phyloP scores from a whole-genome alignment of 2,797 vertebrate genomes.

The Chloroceryle inda region DNA sequence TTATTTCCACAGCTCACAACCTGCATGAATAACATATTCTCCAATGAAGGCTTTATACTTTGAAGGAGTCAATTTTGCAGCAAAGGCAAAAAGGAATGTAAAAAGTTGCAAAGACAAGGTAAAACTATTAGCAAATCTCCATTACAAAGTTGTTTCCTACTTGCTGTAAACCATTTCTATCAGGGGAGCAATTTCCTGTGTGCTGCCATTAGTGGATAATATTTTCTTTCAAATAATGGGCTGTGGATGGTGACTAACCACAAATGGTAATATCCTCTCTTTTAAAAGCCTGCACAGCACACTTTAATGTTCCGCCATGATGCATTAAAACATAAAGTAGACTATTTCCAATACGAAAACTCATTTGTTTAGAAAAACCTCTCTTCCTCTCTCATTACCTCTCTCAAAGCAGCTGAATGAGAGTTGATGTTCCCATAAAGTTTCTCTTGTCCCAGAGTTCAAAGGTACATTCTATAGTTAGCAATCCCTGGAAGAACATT shows the following conservation, averaged over 20 bases:
- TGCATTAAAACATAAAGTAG: constrained; percentile 11
- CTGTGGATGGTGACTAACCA: constrained; percentile 48
- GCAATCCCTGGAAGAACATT: neutral
- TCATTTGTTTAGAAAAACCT: constrained; percentile 14
- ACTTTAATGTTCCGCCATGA: constrained; percentile 32
- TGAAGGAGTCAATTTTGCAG: constrained; percentile 35
- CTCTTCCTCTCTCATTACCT: constrained; percentile 23
- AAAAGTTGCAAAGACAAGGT: constrained; percentile 45
- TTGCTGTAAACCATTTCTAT: constrained; percentile 52
- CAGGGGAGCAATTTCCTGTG: constrained; percentile 59
- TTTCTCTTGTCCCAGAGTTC: constrained; percentile 25
- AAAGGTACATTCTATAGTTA: neutral
- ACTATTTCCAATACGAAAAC: constrained; percentile 43
- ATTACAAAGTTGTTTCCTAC: constrained; percentile 44
- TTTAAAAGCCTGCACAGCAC: constrained; percentile 49
- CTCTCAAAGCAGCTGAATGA: constrained; percentile 46
- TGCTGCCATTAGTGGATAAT: constrained; percentile 65
- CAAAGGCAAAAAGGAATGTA: constrained; percentile 53
- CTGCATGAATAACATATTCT: constrained; percentile 37
- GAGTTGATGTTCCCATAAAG: constrained; percentile 24
- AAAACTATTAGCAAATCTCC: constrained; percentile 43
- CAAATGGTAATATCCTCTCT: constrained; percentile 54
- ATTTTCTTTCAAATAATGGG: constrained; percentile 69
- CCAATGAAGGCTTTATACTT: constrained; percentile 30
- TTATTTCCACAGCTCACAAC: constrained; percentile 36